Evolutionary conservation across 2,113 vertebrate species (phyloP), one percentile per base, ranked within the genome.

Genomic region (Motacilla alba): DNA sequence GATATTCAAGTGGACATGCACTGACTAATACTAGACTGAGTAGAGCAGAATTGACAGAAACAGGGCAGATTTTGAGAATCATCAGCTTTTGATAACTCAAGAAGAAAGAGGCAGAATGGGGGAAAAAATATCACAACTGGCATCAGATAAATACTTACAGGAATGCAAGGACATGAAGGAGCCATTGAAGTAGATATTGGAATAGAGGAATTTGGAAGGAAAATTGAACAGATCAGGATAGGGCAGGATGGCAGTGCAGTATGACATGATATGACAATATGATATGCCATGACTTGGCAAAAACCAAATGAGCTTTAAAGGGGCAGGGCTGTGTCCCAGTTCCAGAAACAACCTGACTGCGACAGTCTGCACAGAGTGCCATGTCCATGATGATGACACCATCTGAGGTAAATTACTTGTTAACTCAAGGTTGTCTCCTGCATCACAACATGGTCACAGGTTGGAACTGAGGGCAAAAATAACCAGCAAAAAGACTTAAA

Each of bases 21-120:
- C 58, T 53, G 76, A 91, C 37, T 91, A 91, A 56, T 69, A 58
- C 59, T 74, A 67, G 66, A 46, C n/a, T 73, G 79, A 92, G 56
- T 41, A 72, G 67, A 94, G 58, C 30, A 80, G 47, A 92, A 86
- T 24, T 76, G 76, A 89, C 58, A 89, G 86, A 90, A 95, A 88
- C 60, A 91, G 85, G 78, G 39, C 43, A 93, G 60, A 96, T 91
- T 81, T 82, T 90, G 43, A 91, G 74, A 91, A 84, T 75, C 62
- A 59, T 85, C 44, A 72, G 47, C 74, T 87, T 93, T 82, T 93
- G 66, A 79, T 82, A 90, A 74, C 27, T 90, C 56, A 83, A 50
- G 30, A 18, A 83, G 44, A 50, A 58, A 86, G 81, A 69, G 27
- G 20, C 41, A 86, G 58, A 70, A 69, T 37, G 16, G 20, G 12